phyloP scores from a whole-genome alignment of 2,797 vertebrate species.

The Phoxinus dragarum region DNA sequence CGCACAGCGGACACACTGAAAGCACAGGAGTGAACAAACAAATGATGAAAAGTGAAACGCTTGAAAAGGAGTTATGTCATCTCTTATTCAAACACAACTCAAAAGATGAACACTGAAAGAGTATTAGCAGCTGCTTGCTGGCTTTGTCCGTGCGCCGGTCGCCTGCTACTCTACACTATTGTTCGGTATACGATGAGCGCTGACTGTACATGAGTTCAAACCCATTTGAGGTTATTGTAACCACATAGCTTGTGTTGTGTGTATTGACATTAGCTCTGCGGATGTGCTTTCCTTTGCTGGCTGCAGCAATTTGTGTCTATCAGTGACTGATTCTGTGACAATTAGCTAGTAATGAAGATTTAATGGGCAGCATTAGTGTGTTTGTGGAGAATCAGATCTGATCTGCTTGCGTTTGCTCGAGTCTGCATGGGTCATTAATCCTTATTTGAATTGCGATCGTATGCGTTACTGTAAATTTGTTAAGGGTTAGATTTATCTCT shows the following conservation, averaged over 20 bases:
- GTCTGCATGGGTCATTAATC: slow-evolving; percentile 74
- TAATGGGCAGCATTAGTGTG: slow-evolving; percentile 75
- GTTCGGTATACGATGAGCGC: slow-evolving; percentile 59
- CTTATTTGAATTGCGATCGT: slow-evolving; percentile 71
- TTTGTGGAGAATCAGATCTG: slow-evolving; percentile 67
- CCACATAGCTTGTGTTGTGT: slow-evolving; percentile 48
- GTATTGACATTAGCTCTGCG: slow-evolving; percentile 75
- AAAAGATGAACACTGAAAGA: slow-evolving; percentile 26
- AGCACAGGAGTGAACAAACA: slow-evolving; percentile 20
- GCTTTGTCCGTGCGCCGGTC: slow-evolving; percentile 65
- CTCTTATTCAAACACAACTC: slow-evolving; percentile 5
- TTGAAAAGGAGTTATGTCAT: slow-evolving; percentile 54
- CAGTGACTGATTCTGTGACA: slow-evolving; percentile 82
- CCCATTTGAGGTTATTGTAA: slow-evolving; percentile 58
- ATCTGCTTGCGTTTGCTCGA: slow-evolving; percentile 71
- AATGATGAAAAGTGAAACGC: background rate
- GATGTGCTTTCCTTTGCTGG: slow-evolving; percentile 72
- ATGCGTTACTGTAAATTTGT: slow-evolving; percentile 61
- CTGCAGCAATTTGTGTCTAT: slow-evolving; percentile 82
- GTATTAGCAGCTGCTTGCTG: slow-evolving; percentile 64
- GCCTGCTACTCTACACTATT: slow-evolving; percentile 68
- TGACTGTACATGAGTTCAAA: slow-evolving; percentile 63
- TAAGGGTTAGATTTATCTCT: slow-evolving; percentile 60
- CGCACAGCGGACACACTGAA: background rate
- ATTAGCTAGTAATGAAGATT: slow-evolving; percentile 84